These are phyloP conservation scores for Nesidiocoris tenuis DNA, from an alignment of 2,888 invertebrate species.

Conservation along the genomic window DNA sequence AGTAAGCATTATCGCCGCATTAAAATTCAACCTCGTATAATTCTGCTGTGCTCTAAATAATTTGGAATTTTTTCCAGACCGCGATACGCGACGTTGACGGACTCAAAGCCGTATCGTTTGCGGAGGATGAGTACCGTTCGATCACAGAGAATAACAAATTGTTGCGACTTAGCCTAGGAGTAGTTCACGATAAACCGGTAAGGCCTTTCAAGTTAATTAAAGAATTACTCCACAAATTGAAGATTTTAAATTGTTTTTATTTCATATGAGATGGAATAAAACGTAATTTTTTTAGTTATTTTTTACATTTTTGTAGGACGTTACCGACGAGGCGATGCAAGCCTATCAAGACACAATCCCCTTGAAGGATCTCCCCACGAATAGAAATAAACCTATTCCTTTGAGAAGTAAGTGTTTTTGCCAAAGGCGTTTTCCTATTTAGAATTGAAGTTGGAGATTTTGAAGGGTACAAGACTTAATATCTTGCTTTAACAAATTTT, in stretches of 20 bases:
- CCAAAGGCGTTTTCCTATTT: background rate
- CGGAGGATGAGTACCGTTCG: slow-evolving; percentile 39
- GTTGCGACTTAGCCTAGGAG: slow-evolving; percentile 24
- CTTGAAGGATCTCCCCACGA: slow-evolving; percentile 13
- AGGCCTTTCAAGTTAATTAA: background rate
- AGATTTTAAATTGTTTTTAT: too few relatives aligned
- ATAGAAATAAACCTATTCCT: background rate
- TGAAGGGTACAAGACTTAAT: too few relatives aligned
- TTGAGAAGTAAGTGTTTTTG: background rate
- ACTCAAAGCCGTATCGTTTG: slow-evolving; percentile 63
- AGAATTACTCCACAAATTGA: too few relatives aligned
- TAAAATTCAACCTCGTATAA: too few relatives aligned
- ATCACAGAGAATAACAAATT: slow-evolving; percentile 5
- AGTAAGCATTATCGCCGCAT: slow-evolving; percentile 51
- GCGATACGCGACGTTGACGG: slow-evolving; percentile 63
- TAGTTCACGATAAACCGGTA: slow-evolving; percentile 24
- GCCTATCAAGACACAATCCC: slow-evolving; percentile 13
- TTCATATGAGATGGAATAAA: background rate
- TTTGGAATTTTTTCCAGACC: slow-evolving; percentile 43
- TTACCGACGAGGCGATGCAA: slow-evolving; percentile 24
- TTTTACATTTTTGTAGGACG: slow-evolving; percentile 24
- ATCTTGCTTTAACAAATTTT: too few relatives aligned
- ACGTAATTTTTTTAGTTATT: background rate
- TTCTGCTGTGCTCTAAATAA: too few relatives aligned
- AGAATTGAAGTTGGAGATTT: background rate